Conservation (phyloP, 2,797 vertebrate species). For the Poeciliopsis infans region DNA sequence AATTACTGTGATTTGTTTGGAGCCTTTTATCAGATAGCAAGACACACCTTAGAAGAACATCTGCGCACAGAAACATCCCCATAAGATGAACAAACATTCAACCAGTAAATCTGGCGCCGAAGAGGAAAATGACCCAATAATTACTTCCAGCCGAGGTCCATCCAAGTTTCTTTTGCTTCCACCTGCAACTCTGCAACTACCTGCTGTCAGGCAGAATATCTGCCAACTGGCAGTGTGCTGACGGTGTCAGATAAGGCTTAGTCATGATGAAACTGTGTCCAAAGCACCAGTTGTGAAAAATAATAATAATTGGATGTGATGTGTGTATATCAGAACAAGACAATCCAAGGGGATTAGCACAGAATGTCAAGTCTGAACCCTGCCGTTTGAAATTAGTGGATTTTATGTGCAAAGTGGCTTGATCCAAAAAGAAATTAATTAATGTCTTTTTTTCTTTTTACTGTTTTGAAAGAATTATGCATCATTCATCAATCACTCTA, state of each 20-base stretch:
- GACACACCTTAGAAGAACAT: not conserved
- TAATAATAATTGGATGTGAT: conserved; percentile 35
- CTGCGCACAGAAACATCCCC: not conserved
- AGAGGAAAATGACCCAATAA: conserved; percentile 25
- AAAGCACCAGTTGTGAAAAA: conserved; percentile 42
- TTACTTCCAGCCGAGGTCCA: conserved; percentile 20
- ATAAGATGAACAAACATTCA: conserved; percentile 3
- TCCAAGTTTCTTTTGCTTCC: conserved; percentile 37
- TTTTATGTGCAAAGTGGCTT: not conserved
- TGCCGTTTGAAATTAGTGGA: not conserved
- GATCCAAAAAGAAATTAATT: not conserved
- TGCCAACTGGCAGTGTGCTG: conserved; percentile 36
- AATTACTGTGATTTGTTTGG: not conserved
- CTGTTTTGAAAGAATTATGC: not conserved
- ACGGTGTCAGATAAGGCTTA: conserved; percentile 57
- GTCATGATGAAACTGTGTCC: conserved; percentile 41
- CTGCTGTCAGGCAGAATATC: conserved; percentile 43
- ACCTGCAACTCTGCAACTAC: conserved; percentile 45
- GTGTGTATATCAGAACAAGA: conserved; percentile 30
- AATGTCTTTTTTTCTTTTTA: not conserved
- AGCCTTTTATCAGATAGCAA: not conserved
- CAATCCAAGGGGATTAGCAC: conserved; percentile 24
- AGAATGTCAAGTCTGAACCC: conserved; percentile 11
- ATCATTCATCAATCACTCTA: not conserved
- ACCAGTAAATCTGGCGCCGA: not conserved